phyloP scores from a whole-genome alignment of 1,140 invertebrate species.

The Holcopasites calliopsidis region DNA sequence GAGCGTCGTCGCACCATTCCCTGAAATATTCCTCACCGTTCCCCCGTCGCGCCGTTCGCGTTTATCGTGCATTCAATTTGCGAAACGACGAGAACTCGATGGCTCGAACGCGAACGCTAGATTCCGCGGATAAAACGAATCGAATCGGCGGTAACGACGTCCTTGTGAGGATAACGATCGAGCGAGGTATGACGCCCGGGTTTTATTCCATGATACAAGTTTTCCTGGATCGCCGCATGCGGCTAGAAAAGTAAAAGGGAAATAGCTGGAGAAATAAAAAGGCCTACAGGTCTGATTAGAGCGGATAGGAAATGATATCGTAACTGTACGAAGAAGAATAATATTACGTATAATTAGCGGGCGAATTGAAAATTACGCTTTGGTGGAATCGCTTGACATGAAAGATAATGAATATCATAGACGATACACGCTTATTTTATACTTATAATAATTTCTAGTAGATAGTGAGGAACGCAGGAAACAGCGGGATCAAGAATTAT shows the following conservation, averaged over 20 bases:
- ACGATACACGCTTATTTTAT: too few relatives aligned
- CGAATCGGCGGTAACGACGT: constrained; percentile 8
- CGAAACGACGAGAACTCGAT: constrained; percentile 7
- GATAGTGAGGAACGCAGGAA: too few relatives aligned
- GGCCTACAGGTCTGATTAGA: not conserved
- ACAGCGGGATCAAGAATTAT: too few relatives aligned
- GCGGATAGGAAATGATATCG: not conserved
- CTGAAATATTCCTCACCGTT: not conserved
- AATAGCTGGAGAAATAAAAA: not conserved
- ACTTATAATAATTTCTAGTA: too few relatives aligned
- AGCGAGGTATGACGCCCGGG: not conserved
- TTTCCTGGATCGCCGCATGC: not conserved
- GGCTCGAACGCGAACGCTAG: not conserved
- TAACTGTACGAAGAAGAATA: too few relatives aligned
- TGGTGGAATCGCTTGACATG: too few relatives aligned
- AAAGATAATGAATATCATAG: too few relatives aligned
- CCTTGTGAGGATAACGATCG: not conserved
- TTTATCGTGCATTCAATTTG: constrained; percentile 21
- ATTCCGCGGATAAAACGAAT: constrained; percentile 2
- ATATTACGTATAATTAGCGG: too few relatives aligned
- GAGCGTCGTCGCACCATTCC: not conserved
- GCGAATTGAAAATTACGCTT: too few relatives aligned
- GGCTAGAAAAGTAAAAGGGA: not conserved
- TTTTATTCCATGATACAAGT: not conserved
- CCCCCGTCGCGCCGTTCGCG: not conserved